A percentile compares a stretch with the other conserved stretches of the same genome.
phyloP scores from a whole-genome alignment of 92 coral and sea anemone species.

The Zoanthus sociatus region DNA sequence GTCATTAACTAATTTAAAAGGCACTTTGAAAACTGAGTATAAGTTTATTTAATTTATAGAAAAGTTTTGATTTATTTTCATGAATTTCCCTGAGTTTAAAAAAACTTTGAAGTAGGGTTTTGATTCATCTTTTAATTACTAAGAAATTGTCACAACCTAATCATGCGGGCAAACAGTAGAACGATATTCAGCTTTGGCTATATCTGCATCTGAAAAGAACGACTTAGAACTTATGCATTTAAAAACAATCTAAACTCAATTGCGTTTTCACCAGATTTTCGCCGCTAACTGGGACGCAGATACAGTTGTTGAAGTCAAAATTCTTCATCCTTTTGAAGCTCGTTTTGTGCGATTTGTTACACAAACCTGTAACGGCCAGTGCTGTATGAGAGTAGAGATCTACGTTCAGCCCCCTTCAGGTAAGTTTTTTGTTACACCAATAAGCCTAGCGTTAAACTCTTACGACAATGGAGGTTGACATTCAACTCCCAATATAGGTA shows the following conservation, averaged over 20 bases:
- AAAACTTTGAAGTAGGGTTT: too few species aligned
- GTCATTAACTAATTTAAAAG: too few species aligned
- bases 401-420: conserved; percentile 3
- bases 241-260: background rate
- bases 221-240: background rate
- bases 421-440: background rate
- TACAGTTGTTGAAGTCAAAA: conserved; percentile 1
- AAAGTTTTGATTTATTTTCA: too few species aligned
- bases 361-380: background rate
- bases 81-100: too few species aligned
- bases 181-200: background rate
- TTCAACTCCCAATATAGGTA: background rate
- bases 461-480: background rate
- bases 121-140: too few species aligned
- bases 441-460: too few species aligned
- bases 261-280: background rate
- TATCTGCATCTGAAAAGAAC: background rate
- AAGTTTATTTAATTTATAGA: too few species aligned
- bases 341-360: conserved; percentile 30
- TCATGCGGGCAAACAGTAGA: too few species aligned
- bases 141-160: too few species aligned
- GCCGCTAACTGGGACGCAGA: conserved; percentile 13
- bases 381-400: conserved; percentile 33
- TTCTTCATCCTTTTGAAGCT: conserved; percentile 38
- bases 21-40: too few species aligned